Evolutionary conservation across 92 coral and sea anemone species (phyloP), one percentile per base, ranked within the genome.

Genomic region (Epizoanthus scotinus): DNA sequence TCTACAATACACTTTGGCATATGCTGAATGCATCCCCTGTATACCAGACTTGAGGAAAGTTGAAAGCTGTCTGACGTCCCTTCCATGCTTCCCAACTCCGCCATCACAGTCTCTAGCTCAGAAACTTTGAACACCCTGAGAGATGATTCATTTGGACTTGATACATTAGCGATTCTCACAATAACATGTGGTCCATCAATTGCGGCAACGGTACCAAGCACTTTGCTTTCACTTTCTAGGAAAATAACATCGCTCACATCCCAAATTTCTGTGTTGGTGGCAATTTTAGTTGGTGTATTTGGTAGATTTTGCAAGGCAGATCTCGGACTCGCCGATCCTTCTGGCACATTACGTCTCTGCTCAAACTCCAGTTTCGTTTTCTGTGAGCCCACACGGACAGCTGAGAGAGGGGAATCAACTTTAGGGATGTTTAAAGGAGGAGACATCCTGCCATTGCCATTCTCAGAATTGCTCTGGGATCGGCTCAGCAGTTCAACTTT

Each of bases 161-260:
- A 29, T 0, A 68, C 83, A 70, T 67, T 87, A 57, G 88, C 80
- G 5, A 91, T 87, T 55, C 86, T 91, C 21, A 94, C 98, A 54
- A 94, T 94, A 19, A 94, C 98, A 66, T 94, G 98, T 18, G 98
- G 95, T 7, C 98, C 98, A 87, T 94, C 98, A 14, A 91, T 87
- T 0, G 95, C 95, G 0, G 93, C 95, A 22, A 94, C 98, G 6
- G 89, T 89, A 0, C 98, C 98, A 8, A 94, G 84, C 1, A 91
- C 88, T 79, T 91, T 89, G 82, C 89, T 91, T 60, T 94, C 98
- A 61, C 95, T 91, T 73, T 94, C 98, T 14, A 94, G 89, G 57
- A 94, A 94, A 40, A 91, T 87, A 10, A 94, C 95, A 67, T 87
- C 91, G 47, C 86, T 91, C 26, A 94, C 88, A 61, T 94, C 95